Evolutionary conservation across 2,797 vertebrate species (phyloP).

Genomic region (Propithecus perrieri): DNA sequence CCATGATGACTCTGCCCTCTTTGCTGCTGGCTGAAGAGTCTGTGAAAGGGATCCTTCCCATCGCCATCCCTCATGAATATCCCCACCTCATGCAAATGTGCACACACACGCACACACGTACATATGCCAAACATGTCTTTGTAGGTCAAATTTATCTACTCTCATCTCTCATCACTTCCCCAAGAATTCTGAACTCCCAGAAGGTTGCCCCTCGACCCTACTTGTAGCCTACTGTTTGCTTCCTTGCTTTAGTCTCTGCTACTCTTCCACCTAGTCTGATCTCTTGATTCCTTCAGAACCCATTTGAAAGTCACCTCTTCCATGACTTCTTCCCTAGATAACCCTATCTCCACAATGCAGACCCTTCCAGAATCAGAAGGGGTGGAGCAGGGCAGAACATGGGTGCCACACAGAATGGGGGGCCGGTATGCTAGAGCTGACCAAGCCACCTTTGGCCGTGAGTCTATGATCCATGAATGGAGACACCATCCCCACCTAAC

Average conservation of each 20-base stretch:
- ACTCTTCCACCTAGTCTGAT: accelerated
- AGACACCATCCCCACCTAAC: neutral
- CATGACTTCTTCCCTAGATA: neutral
- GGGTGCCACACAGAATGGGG: neutral
- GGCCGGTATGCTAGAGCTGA: neutral
- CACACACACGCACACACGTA: accelerated
- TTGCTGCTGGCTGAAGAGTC: neutral
- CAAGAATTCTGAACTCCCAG: neutral
- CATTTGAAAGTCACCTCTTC: neutral
- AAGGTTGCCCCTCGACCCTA: neutral
- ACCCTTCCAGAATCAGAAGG: neutral
- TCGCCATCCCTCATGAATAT: neutral
- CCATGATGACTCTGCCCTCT: neutral
- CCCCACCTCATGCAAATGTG: accelerated
- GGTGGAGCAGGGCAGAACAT: neutral
- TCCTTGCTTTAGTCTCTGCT: neutral
- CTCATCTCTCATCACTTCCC: neutral
- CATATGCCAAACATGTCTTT: neutral
- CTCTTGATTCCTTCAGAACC: neutral
- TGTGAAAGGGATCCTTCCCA: neutral
- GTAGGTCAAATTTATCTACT: neutral
- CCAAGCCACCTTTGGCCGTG: neutral
- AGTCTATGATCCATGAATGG: neutral
- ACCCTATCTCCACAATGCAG: too few species aligned
- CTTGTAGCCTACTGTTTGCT: neutral